A percentile compares a stretch with the other conserved stretches of the same genome.
phyloP scores from a whole-genome alignment of 2,888 invertebrate genomes.

The Trilocha varians region DNA sequence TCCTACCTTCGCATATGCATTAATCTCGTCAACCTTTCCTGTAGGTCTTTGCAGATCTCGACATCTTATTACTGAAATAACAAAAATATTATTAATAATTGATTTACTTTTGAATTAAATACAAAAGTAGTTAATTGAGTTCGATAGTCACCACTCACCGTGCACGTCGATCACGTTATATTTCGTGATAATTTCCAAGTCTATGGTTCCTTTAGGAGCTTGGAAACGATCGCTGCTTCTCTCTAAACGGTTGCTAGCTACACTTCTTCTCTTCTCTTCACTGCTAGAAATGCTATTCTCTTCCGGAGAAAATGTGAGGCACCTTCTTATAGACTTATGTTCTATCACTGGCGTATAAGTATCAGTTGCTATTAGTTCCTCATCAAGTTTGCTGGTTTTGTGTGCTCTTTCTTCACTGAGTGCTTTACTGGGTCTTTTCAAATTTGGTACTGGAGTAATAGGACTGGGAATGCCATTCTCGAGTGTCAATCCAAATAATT shows the following conservation, averaged over 20 bases:
- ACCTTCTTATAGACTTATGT: conserved; percentile 67
- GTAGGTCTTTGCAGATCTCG: conserved; percentile 79
- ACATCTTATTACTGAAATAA: conserved; percentile 82
- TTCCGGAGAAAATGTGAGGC: conserved; percentile 74
- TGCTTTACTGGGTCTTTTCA: conserved; percentile 55
- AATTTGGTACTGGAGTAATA: conserved; percentile 54
- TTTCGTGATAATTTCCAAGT: conserved; percentile 74
- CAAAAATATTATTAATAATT: conserved; percentile 14
- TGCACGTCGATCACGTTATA: conserved; percentile 77
- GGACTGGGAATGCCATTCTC: conserved; percentile 70
- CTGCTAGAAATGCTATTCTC: conserved; percentile 64
- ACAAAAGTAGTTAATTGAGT: conserved; percentile 15
- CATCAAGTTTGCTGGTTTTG: conserved; percentile 67
- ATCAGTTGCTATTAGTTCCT: conserved; percentile 50
- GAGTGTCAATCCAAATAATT: conserved; percentile 58
- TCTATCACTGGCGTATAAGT: conserved; percentile 60
- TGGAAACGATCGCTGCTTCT: conserved; percentile 48
- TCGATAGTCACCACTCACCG: conserved; percentile 77
- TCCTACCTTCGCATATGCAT: conserved; percentile 85
- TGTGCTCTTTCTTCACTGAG: conserved; percentile 59
- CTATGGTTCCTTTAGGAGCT: conserved; percentile 72
- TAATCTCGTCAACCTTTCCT: conserved; percentile 77
- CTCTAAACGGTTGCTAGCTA: conserved; percentile 61
- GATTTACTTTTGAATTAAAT: conserved; percentile 6
- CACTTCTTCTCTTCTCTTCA: conserved; percentile 68